Conservation (phyloP, 2,113 vertebrate species). For the Myiozetetes cayanensis region DNA sequence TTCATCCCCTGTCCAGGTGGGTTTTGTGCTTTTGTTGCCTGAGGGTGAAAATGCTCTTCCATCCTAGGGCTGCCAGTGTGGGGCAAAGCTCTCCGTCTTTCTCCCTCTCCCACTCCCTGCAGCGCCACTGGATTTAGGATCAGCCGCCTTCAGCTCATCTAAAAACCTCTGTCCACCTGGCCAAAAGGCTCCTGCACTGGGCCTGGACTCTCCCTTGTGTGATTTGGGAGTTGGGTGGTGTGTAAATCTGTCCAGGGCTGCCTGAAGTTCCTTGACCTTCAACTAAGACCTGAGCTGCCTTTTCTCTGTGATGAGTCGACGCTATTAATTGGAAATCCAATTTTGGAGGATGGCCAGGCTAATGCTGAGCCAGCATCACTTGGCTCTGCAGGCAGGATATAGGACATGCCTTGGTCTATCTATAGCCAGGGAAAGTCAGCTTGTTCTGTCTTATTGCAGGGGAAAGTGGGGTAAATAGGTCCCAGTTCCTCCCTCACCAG, state of each 20-base stretch:
- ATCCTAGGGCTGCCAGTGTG: accelerated
- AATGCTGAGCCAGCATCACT: conserved; percentile 59
- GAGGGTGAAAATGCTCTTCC: neutral
- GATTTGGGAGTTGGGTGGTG: neutral
- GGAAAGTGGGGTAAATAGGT: neutral
- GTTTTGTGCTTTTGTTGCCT: neutral
- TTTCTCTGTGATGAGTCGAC: conserved; percentile 29
- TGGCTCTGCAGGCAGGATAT: conserved; percentile 52
- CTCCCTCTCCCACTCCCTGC: neutral
- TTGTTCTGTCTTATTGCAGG: neutral
- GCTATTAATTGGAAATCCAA: conserved; percentile 69
- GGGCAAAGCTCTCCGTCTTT: neutral
- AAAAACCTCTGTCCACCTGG: neutral
- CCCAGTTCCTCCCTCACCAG: neutral
- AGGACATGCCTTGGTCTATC: conserved; percentile 43
- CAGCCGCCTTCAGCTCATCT: neutral
- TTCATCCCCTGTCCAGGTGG: accelerated
- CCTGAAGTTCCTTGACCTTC: conserved; percentile 59
- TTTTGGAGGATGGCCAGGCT: conserved; percentile 56
- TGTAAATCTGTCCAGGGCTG: neutral
- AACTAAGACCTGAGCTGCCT: conserved; percentile 46
- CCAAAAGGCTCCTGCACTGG: accelerated
- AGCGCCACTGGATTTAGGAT: neutral
- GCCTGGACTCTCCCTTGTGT: neutral
- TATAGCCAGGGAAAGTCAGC: conserved; percentile 32